phyloP scores from a whole-genome alignment of 2,113 vertebrate genomes.

The Carassius gibelio region DNA sequence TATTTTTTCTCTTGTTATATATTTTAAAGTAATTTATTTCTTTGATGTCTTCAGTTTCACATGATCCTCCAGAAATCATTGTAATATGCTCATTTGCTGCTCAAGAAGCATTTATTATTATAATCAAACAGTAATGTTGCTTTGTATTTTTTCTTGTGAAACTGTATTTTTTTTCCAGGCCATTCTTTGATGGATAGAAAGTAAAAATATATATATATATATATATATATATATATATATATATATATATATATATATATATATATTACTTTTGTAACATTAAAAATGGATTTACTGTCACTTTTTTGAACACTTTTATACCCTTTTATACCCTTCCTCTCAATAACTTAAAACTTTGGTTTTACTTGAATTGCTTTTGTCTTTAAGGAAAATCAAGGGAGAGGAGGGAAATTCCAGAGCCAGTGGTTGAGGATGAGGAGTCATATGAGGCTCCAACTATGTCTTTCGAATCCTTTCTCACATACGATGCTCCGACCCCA shows the following conservation, averaged over 20 bases:
- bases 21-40: neutral
- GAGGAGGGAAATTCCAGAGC: slow-evolving; percentile 56
- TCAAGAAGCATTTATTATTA: neutral
- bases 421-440: slow-evolving; percentile 72
- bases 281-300: neutral
- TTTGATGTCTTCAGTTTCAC: neutral
- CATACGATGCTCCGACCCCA: slow-evolving; percentile 89
- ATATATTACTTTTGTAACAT: neutral
- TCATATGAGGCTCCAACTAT: slow-evolving; percentile 87
- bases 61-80: neutral
- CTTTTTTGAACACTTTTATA: neutral
- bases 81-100: neutral
- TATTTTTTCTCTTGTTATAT: neutral
- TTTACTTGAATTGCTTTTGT: neutral
- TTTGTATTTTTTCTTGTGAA: neutral
- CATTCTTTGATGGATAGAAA: neutral
- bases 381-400: slow-evolving; percentile 65
- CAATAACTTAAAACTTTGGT: neutral
- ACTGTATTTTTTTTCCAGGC: neutral
- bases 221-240: no score
- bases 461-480: slow-evolving; percentile 98
- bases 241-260: no score
- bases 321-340: neutral
- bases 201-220: no score
- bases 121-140: neutral